Evolutionary conservation across 2,888 invertebrate genomes (phyloP), one percentile per base, ranked within the genome.

Genomic region (Falcaria lacertinaria): DNA sequence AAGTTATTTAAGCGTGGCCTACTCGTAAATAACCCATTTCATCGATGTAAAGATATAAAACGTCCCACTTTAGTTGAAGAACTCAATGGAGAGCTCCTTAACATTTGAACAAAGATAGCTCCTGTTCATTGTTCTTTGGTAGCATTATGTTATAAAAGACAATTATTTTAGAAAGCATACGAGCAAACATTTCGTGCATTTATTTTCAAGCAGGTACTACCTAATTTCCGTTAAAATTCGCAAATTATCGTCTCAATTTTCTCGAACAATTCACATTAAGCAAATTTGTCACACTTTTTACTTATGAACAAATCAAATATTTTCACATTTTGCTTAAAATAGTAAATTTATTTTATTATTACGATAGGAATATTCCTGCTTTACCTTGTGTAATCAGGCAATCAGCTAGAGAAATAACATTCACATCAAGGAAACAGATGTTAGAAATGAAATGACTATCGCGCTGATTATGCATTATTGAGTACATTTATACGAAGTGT

Each of bases 1-100:
- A n/a, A n/a, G n/a, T n/a, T n/a, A n/a, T n/a, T n/a, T 60, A 60
- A 56, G 53, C 58, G 48, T 56, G 52, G 50, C 51, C 51, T 57
- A 53, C 47, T 57, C 50, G 43, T 43, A 25, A 1, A 11, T 28
- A 28, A 11, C 28, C 28, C 28, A n/a, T n/a, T n/a, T n/a, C n/a
- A n/a, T n/a, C n/a, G n/a, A n/a, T n/a, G n/a, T n/a, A n/a, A n/a
- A n/a, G n/a, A n/a, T n/a, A n/a, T n/a, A n/a, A n/a, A n/a, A n/a
- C n/a, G n/a, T n/a, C n/a, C n/a, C n/a, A n/a, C n/a, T n/a, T n/a
- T n/a, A n/a, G n/a, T n/a, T n/a, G n/a, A n/a, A n/a, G n/a, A n/a
- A n/a, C n/a, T n/a, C n/a, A n/a, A n/a, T n/a, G n/a, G n/a, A n/a
- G n/a, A n/a, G n/a, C n/a, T n/a, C n/a, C n/a, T n/a, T n/a, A n/a